These are phyloP conservation scores for Campodea augens DNA, from an alignment of 1,140 invertebrate species.

Conservation along the genomic window DNA sequence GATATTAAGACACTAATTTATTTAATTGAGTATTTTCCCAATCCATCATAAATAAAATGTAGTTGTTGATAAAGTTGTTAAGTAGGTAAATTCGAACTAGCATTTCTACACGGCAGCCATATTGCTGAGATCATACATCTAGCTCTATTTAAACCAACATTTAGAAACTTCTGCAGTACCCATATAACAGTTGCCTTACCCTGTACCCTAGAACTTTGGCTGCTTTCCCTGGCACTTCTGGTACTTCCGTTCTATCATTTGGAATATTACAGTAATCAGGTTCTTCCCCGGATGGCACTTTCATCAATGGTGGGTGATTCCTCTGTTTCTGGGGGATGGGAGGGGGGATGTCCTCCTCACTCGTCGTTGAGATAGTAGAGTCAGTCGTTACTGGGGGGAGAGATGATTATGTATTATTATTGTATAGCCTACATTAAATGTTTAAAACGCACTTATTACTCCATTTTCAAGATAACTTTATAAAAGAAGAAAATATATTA, in stretches of 20 bases:
- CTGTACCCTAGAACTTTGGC: conserved; percentile 9
- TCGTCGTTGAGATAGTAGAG: conserved; percentile 42
- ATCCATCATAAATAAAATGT: too few relatives aligned
- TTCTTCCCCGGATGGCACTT: conserved; percentile 15
- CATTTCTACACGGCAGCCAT: not conserved
- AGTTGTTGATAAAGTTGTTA: not conserved
- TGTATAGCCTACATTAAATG: conserved; percentile 1
- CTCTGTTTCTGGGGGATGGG: conserved; percentile 45
- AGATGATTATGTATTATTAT: conserved; percentile 4
- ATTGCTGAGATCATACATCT: not conserved
- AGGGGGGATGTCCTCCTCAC: conserved; percentile 44
- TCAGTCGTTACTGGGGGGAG: conserved; percentile 21
- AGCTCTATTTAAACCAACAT: not conserved
- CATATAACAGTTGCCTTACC: conserved; percentile 10
- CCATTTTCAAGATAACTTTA: too few relatives aligned
- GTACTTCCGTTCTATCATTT: conserved; percentile 19
- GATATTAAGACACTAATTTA: too few relatives aligned
- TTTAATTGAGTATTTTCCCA: too few relatives aligned
- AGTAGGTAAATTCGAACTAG: not conserved
- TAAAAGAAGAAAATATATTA: too few relatives aligned
- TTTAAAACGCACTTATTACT: conserved; percentile 4
- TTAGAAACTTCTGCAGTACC: not conserved
- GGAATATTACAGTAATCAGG: conserved; percentile 39
- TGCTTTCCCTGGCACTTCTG: conserved; percentile 15
- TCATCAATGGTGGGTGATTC: conserved; percentile 13